These are phyloP conservation scores for Drosophila burlai DNA, from an alignment of 1,140 invertebrate species.

Conservation along the genomic window DNA sequence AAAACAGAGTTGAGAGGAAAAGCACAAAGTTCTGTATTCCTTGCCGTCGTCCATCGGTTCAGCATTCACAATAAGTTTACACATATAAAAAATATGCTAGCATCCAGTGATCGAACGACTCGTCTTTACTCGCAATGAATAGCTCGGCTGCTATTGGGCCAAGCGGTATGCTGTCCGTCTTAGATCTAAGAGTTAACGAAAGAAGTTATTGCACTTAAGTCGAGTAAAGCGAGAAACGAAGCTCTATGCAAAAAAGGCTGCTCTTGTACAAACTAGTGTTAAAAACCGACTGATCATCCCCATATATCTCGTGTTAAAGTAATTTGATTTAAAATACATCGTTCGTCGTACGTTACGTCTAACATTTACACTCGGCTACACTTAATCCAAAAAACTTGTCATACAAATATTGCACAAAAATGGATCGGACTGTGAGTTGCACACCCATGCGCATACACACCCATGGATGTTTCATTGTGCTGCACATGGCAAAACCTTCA, in stretches of 20 bases:
- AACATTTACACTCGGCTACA: slow-evolving; percentile 67
- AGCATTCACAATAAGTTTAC: slow-evolving; percentile 78
- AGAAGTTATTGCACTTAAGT: slow-evolving; percentile 75
- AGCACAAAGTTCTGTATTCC: slow-evolving; percentile 64
- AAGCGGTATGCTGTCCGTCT: slow-evolving; percentile 50
- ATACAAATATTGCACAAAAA: slow-evolving; percentile 84
- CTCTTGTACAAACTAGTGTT: slow-evolving; percentile 77
- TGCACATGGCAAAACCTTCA: slow-evolving; percentile 64
- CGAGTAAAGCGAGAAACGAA: slow-evolving; percentile 76
- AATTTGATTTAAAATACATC: slow-evolving; percentile 51
- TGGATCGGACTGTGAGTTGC: slow-evolving; percentile 80
- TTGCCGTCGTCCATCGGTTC: slow-evolving; percentile 18
- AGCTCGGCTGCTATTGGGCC: slow-evolving; percentile 28
- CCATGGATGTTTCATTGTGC: slow-evolving; percentile 48
- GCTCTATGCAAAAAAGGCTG: slow-evolving; percentile 81
- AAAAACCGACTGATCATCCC: slow-evolving; percentile 69
- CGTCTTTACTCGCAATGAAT: slow-evolving; percentile 43
- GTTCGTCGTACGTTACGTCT: slow-evolving; percentile 47
- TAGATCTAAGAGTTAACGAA: slow-evolving; percentile 67
- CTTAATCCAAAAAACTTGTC: slow-evolving; percentile 82
- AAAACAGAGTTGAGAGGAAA: slow-evolving; percentile 75
- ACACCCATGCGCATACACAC: slow-evolving; percentile 40
- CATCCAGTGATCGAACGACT: slow-evolving; percentile 51
- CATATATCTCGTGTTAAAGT: slow-evolving; percentile 28
- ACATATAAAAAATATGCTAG: slow-evolving; percentile 82